phyloP scores from a whole-genome alignment of 2,888 invertebrate genomes.

The Tachina grossa region DNA sequence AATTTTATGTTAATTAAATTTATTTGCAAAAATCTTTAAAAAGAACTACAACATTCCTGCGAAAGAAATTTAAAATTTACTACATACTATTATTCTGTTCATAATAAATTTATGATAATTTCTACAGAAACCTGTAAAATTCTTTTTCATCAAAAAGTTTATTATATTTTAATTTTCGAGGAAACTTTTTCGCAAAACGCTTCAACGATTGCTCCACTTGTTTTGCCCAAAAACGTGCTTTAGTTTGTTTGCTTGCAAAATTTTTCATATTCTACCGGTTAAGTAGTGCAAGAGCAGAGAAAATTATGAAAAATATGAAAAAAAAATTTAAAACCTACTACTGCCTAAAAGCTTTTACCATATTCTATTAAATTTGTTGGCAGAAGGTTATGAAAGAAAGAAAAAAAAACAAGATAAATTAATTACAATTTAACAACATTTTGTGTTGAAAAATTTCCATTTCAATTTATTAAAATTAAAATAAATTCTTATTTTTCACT shows the following conservation, averaged over 20 bases:
- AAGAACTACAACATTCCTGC: background rate
- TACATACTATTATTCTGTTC: background rate
- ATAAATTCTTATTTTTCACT: constrained; percentile 23
- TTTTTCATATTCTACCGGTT: background rate
- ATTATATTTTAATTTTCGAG: background rate
- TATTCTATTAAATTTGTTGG: constrained; percentile 12
- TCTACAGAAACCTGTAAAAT: background rate
- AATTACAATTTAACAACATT: constrained; percentile 67
- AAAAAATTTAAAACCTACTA: constrained; percentile 15
- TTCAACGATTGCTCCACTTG: background rate
- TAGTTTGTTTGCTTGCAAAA: constrained; percentile 17
- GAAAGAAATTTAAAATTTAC: background rate
- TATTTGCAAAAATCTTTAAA: too few species aligned
- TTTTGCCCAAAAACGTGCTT: constrained; percentile 36
- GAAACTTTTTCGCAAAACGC: constrained; percentile 6
- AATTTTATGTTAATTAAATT: too few species aligned
- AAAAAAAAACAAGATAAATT: constrained; percentile 39
- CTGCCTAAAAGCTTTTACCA: constrained; percentile 29
- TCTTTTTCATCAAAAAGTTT: background rate
- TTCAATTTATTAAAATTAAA: constrained; percentile 68
- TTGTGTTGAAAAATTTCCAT: constrained; percentile 53
- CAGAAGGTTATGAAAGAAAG: background rate
- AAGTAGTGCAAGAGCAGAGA: background rate
- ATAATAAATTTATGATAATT: background rate
- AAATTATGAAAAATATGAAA: background rate